phyloP scores from a whole-genome alignment of 23 tunicate genomes.

The Oikopleura dioica region DNA sequence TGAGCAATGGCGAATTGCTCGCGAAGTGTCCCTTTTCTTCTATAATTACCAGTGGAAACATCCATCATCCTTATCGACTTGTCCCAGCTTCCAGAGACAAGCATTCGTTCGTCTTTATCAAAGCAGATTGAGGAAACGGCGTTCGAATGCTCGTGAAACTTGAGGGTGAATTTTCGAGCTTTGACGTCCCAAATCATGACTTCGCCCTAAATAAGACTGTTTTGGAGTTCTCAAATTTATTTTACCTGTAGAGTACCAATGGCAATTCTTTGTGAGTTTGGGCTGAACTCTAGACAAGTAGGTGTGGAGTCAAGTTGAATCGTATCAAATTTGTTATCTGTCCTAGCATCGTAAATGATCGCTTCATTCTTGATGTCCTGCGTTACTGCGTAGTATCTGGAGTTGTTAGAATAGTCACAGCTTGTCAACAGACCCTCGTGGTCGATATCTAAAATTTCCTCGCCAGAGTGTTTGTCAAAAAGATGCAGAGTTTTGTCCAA shows the following conservation, averaged over 20 bases:
- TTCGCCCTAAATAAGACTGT: background rate
- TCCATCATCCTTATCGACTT: slow-evolving; percentile 7
- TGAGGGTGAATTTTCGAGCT: background rate
- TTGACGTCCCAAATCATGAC: background rate
- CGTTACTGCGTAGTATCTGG: background rate
- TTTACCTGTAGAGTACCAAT: too few relatives aligned
- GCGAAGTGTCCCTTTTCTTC: background rate
- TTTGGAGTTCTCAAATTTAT: too few relatives aligned
- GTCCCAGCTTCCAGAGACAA: background rate
- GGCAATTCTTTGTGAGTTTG: background rate
- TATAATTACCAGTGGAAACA: background rate
- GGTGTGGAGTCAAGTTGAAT: background rate
- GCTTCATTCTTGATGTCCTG: background rate
- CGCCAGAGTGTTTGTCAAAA: background rate
- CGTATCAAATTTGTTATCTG: background rate
- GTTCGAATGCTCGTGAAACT: background rate
- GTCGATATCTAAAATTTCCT: background rate
- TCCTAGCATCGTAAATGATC: slow-evolving; percentile 6
- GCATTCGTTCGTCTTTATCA: slow-evolving; percentile 6
- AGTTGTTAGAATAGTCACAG: background rate
- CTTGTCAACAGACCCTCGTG: background rate
- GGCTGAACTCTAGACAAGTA: background rate
- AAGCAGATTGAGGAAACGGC: background rate
- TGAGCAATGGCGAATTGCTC: slow-evolving; percentile 1
- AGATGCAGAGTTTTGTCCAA: background rate